Base-by-base conservation (phyloP, 2,113 vertebrate genomes). In the Chunga burmeisteri region DNA sequence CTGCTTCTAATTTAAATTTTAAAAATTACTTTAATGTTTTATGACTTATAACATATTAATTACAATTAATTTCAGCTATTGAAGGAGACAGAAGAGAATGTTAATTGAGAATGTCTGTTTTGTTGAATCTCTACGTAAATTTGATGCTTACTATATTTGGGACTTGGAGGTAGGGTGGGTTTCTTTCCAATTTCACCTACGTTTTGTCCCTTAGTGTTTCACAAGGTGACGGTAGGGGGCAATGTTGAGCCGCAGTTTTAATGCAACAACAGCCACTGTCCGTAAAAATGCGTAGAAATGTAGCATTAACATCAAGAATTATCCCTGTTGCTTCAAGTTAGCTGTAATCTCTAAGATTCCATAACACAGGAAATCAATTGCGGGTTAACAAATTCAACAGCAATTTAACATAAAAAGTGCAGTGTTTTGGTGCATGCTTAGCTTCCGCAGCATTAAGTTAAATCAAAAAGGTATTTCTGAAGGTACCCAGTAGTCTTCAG, bases 211-310 rank as follows among this genome's bases (percentile, higher is more conserved):
- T 63, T 21, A n/a, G 38, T 50, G 25, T 91, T 68, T 3, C 38
- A 9, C 38, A 22, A 72, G 7, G 1, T 42, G 97, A 92, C 99
- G 98, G 97, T 96, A 98, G 99, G 98, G 99, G 99, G 98, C 99
- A 99, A 95, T 99, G 98, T 99, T 99, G 99, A 98, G 98, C 98
- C 97, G 97, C 94, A 58, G 97, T 95, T 91, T 56, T 81, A 55
- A 18, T 32, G 58, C 56, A 56, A 20, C 79, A 20, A 19, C 88
- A 40, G 58, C 32, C 52, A 19, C 56, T 9, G 66, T 94, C 90
- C 10, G 82, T 90, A 95, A 97, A 97, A 98, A 96, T 89, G 66
- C 96, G 66, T 74, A 75, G 96, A 97, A 98, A 97, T 90, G 83
- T 63, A 89, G 97, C 95, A 95, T 97, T 98, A 97, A 95, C 97